Base-by-base conservation (phyloP, 2,113 vertebrate genomes). In the Phylloscopus trochilus region DNA sequence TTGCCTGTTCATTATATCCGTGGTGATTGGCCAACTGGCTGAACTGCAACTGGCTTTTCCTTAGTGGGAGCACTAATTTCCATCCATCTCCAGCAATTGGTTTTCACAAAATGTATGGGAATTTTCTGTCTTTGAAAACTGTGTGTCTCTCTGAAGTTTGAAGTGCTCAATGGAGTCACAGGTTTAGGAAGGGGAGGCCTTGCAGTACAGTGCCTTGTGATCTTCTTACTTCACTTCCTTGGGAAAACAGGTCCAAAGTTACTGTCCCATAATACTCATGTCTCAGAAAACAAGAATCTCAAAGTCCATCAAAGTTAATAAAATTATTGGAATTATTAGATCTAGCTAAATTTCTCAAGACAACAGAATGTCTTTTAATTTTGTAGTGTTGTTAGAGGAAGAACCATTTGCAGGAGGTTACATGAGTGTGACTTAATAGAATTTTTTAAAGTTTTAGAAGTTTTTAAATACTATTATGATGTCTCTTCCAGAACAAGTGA, bases 1-100 rank as follows among this genome's bases (percentile, higher is more conserved):
- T 95, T 92, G 84, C 84, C 82, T 93, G 41, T 93, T 94, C 90
- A 47, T 90, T 90, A 85, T 59, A 95, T 52, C 90, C 56, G 7
- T 72, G 66, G 70, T 89, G 87, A 87, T 2, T 81, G 87, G 92
- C 96, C 93, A 96, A 82, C 70, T 95, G 95, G 93, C 92, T 85
- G 84, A 90, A 83, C 87, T 68, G 74, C 74, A 94, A 16, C 74
- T 91, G 95, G 78, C 75, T 95, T 95, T 93, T 88, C 44, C 82
- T 72, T 85, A n/a, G 67, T 72, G 66, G 74, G 53, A 91, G 51
- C 31, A 46, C 39, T 76, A 24, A 82, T 89, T 93, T 60, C 52
- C 0, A 64, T 93, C 70, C 41, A 64, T 69, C 56, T 66, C 56
- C 77, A 82, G 37, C n/a, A 39, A 60, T n/a, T 15, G 6, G 3